Conservation (phyloP, 2,888 invertebrate species). For the Biston stratarius region DNA sequence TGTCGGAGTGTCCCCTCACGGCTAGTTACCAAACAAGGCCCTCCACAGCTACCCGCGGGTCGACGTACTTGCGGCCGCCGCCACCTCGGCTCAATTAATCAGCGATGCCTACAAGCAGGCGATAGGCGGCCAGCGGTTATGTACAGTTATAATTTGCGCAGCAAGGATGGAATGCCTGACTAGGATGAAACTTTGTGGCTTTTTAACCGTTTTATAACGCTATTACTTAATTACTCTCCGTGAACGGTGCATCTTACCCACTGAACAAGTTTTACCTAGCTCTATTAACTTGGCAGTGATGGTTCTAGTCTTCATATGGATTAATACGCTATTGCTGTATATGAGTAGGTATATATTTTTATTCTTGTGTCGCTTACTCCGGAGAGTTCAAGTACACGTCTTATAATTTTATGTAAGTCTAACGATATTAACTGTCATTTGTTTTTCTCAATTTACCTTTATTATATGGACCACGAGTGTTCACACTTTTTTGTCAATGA, state of each 20-base stretch:
- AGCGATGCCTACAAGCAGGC: constrained; percentile 49
- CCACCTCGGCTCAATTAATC: constrained; percentile 64
- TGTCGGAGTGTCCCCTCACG: constrained; percentile 60
- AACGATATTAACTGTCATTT: neutral
- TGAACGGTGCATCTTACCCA: constrained; percentile 34
- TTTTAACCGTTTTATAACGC: constrained; percentile 43
- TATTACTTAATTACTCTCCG: constrained; percentile 43
- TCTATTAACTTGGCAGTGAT: constrained; percentile 9
- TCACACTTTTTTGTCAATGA: neutral
- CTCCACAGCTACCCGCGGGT: constrained; percentile 57
- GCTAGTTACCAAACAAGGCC: constrained; percentile 56
- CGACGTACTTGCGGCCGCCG: constrained; percentile 58
- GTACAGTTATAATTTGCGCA: constrained; percentile 43
- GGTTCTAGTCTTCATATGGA: neutral
- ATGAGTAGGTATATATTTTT: no score
- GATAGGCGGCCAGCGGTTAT: constrained; percentile 52
- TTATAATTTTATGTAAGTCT: neutral
- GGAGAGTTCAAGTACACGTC: neutral
- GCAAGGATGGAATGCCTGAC: constrained; percentile 40
- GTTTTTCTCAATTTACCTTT: neutral
- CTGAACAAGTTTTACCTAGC: constrained; percentile 26
- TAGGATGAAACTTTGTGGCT: constrained; percentile 42
- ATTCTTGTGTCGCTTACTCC: neutral
- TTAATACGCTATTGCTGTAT: neutral
- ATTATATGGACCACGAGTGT: no score